phyloP scores from a whole-genome alignment of 2,888 invertebrate species.

The Dendrolimus houi region DNA sequence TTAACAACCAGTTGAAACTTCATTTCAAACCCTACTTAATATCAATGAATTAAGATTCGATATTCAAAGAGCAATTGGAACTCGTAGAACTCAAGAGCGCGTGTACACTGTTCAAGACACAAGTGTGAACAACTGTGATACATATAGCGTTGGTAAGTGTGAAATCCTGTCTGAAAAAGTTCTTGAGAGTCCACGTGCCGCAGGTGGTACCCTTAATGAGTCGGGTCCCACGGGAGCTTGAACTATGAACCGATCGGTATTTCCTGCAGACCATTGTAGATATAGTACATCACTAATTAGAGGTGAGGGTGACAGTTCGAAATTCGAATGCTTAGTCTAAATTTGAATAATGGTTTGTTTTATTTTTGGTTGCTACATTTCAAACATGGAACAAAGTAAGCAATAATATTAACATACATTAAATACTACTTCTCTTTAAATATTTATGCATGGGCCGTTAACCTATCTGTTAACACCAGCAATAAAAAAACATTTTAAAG shows the following conservation, averaged over 20 bases:
- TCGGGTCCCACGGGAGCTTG: constrained; percentile 55
- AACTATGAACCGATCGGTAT: constrained; percentile 44
- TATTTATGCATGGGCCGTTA: too few relatives aligned
- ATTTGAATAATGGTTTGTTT: neutral
- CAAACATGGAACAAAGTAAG: neutral
- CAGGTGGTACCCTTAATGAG: constrained; percentile 35
- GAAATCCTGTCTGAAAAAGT: constrained; percentile 52
- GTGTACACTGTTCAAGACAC: constrained; percentile 5
- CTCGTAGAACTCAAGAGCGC: too few relatives aligned
- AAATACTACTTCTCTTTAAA: too few relatives aligned
- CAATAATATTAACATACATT: neutral
- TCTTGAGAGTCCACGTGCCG: constrained; percentile 46
- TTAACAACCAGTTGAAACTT: too few relatives aligned
- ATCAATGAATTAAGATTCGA: too few relatives aligned
- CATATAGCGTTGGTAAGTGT: constrained; percentile 44
- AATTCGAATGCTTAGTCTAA: neutral
- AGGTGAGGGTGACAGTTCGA: constrained; percentile 2
- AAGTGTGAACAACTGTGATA: constrained; percentile 34
- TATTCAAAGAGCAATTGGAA: too few relatives aligned
- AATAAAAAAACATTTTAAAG: too few relatives aligned
- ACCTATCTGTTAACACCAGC: too few relatives aligned
- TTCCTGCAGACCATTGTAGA: constrained; percentile 31
- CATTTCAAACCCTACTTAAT: too few relatives aligned
- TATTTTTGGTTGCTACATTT: neutral
- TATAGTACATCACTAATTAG: constrained; percentile 28